Conservation (phyloP, 2,113 vertebrate genomes). For the Bothrops jararaca region DNA sequence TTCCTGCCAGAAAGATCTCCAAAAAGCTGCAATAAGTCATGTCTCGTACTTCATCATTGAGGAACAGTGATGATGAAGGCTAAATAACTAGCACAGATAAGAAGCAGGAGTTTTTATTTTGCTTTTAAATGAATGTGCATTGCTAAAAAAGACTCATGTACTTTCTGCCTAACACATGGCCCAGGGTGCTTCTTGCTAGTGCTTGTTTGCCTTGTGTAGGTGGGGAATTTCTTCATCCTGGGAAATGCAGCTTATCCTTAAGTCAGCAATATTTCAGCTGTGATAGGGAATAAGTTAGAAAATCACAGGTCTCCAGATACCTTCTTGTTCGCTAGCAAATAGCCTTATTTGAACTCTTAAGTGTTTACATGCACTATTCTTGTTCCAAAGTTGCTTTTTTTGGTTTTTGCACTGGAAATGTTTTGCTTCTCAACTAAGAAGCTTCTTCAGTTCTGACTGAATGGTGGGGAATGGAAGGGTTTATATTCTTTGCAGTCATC, state of each 20-base stretch:
- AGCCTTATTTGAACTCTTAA: neutral
- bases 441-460: neutral
- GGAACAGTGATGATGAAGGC: neutral
- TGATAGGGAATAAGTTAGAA: neutral
- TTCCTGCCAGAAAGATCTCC: too few relatives aligned
- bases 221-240: neutral
- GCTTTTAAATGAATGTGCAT: neutral
- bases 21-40: neutral
- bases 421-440: neutral
- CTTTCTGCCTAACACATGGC: neutral
- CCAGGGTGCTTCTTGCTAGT: neutral
- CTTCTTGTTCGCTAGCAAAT: neutral
- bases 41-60: neutral
- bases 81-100: neutral
- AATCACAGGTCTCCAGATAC: neutral
- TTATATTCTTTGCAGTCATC: neutral
- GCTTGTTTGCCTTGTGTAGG: neutral
- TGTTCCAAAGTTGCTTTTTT: neutral
- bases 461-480: neutral
- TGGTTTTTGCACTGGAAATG: neutral
- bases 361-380: neutral
- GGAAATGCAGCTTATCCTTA: neutral
- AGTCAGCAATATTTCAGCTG: neutral
- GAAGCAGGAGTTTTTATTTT: neutral
- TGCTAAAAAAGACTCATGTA: neutral